Base-by-base conservation (phyloP, 2,797 vertebrate species). In the Sciurus vulgaris region DNA sequence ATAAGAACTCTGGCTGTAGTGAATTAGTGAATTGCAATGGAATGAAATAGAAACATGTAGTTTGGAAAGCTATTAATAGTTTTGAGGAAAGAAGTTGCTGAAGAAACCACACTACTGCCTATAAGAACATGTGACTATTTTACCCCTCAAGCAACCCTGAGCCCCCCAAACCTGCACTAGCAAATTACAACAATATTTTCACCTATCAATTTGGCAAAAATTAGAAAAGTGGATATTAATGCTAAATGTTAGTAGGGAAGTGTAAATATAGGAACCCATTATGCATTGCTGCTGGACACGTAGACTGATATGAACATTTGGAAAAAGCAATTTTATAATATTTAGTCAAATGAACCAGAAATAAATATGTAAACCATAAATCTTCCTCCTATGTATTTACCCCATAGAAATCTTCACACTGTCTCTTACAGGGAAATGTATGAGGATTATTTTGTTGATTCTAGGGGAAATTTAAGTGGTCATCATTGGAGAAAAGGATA, bases 171-270 rank as follows among this genome's bases (percentile, higher is more conserved):
- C 9, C 28, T 51, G 22, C 24, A 54, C 20, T 10, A 93, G 47
- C 1, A 88, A 72, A 87, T 38, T 38, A 26, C n/a, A 76, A 30
- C 44, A 56, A 65, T 51, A 83, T 79, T 91, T 95, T 88, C 18
- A 44, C 24, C 10, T 17, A 49, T 56, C 35, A 67, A n/a, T 56
- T 73, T 85, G 47, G n/a, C n/a, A 41, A 94, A 93, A 92, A 95
- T 11, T 67, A 90, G 26, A 87, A 81, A 59, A 56, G 44, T 24
- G 9, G n/a, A 59, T 69, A 95, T 79, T 47, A 94, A 86, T 28
- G 35, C 2, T 77, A 28, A 86, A 7, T n/a, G 26, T 65, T 83
- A 3, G 24, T 59, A 47, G 20, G n/a, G 51, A 73, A 63, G 10
- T 47, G 83, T 24, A 83, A 54, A 69, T 73, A 73, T 0, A 54